Conservation (phyloP, 2,113 vertebrate genomes). For the Otolemur garnettii region DNA sequence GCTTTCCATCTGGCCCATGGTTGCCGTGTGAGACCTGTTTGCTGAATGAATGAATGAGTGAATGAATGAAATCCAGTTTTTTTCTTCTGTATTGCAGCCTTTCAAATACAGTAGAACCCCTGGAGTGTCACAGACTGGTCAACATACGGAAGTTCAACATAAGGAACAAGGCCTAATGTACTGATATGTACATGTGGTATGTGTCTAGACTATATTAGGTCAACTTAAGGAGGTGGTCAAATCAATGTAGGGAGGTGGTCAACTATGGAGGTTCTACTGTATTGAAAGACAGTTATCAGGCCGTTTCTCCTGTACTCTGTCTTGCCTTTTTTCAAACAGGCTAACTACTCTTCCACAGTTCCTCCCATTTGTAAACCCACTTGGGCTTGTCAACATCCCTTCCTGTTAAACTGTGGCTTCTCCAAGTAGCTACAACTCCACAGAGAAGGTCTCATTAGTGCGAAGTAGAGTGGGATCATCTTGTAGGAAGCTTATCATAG, state of each 20-base stretch:
- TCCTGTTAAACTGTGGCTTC: not conserved
- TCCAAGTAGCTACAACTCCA: not conserved
- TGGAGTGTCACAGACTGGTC: no score
- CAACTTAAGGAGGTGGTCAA: no score
- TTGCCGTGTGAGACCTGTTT: not conserved
- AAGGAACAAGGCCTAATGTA: no score
- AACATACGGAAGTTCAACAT: no score
- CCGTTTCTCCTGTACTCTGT: not conserved
- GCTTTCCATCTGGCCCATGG: not conserved
- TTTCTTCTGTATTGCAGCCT: not conserved
- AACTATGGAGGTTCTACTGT: no score
- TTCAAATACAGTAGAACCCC: not conserved
- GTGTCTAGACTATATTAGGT: no score
- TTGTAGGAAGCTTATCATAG: not conserved
- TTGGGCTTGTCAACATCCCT: not conserved
- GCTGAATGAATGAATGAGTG: not conserved
- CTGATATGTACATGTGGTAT: no score
- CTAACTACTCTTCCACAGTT: not conserved
- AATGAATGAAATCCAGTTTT: not conserved
- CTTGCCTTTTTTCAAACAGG: not conserved
- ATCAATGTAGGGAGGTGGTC: no score
- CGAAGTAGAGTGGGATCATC: not conserved
- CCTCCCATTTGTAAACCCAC: not conserved
- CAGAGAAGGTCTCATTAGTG: not conserved
- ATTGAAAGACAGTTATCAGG: not conserved